These are phyloP conservation scores for Campoletis sonorensis DNA, from an alignment of 1,140 invertebrate species.

Conservation along the genomic window DNA sequence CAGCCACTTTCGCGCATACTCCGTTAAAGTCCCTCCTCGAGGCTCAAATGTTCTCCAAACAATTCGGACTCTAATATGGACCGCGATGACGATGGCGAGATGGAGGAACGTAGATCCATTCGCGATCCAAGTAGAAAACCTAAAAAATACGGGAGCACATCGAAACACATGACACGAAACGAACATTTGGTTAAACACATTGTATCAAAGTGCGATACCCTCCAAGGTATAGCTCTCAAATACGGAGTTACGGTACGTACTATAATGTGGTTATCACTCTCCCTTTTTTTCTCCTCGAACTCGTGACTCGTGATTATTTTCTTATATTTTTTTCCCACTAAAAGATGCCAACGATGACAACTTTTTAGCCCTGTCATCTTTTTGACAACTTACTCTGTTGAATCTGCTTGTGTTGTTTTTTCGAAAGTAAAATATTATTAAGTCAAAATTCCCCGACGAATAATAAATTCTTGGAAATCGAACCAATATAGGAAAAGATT, in stretches of 20 bases:
- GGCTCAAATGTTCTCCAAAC: no score
- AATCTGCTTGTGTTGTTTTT: background rate
- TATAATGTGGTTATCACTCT: slow-evolving; percentile 5
- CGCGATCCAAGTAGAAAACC: slow-evolving; percentile 87
- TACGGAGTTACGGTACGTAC: slow-evolving; percentile 92
- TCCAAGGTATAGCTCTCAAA: slow-evolving; percentile 94
- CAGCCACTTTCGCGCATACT: background rate
- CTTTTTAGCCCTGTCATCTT: background rate
- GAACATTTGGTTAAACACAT: slow-evolving; percentile 88
- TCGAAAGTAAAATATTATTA: no score
- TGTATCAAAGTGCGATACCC: slow-evolving; percentile 88
- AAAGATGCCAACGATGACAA: slow-evolving; percentile 12
- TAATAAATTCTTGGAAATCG: no score
- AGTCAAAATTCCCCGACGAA: no score
- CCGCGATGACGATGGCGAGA: slow-evolving; percentile 80
- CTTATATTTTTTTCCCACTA: background rate
- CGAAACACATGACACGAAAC: slow-evolving; percentile 80
- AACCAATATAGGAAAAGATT: no score
- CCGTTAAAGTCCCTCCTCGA: background rate
- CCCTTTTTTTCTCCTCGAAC: slow-evolving; percentile 36
- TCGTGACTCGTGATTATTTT: slow-evolving; percentile 39
- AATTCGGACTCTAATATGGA: slow-evolving; percentile 43
- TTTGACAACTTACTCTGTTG: background rate
- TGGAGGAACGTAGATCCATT: slow-evolving; percentile 90
- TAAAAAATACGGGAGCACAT: slow-evolving; percentile 93